Percentiles rank a stretch among this genome's conserved stretches.
Evolutionary conservation across 2,888 invertebrate genomes (phyloP).

Genomic region (Troides helena): DNA sequence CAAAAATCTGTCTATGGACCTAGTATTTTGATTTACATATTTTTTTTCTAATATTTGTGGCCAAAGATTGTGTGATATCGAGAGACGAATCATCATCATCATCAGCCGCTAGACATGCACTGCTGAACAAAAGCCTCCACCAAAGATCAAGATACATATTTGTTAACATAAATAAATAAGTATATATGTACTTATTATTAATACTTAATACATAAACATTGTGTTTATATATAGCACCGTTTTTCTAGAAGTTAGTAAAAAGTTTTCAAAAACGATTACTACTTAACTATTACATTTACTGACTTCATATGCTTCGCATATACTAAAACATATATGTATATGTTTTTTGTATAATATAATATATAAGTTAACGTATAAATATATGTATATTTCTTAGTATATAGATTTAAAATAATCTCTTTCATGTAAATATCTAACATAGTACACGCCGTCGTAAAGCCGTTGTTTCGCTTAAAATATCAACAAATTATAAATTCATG

Average conservation of each 20-base stretch:
- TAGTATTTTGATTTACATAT: too few species aligned
- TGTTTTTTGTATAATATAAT: neutral
- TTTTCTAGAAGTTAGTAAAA: neutral
- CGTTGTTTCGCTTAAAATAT: neutral
- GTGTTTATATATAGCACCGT: neutral
- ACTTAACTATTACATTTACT: neutral
- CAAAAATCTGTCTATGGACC: too few species aligned
- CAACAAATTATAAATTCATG: too few species aligned
- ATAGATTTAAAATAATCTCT: neutral
- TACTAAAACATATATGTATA: neutral
- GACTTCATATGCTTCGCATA: neutral
- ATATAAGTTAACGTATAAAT: neutral
- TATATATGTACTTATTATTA: neutral
- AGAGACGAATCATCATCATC: too few species aligned
- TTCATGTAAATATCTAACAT: neutral
- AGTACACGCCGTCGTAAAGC: neutral
- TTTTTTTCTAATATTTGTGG: too few species aligned
- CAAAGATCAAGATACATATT: too few species aligned
- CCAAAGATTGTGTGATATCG: too few species aligned
- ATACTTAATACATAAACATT: too few species aligned
- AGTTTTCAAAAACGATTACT: neutral
- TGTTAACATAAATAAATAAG: too few species aligned
- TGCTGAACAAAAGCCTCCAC: too few species aligned
- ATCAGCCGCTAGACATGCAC: too few species aligned
- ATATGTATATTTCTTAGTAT: neutral